Evolutionary conservation across 2,888 invertebrate genomes (phyloP).

Genomic region (Ennomos quercinarius): DNA sequence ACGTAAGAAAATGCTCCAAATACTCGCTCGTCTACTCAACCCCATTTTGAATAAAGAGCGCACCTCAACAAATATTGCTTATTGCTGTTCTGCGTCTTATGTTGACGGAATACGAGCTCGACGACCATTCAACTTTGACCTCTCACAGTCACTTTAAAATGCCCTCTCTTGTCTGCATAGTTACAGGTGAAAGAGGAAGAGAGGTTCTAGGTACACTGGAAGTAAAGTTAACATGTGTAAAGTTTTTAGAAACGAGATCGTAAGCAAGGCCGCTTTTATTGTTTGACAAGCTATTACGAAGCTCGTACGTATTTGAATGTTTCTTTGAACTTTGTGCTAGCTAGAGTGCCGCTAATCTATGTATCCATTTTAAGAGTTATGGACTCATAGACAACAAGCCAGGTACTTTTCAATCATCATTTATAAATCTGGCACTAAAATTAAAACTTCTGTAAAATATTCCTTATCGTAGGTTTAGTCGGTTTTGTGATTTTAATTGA

Average conservation of each 20-base stretch:
- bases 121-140: slow-evolving; percentile 52
- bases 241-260: slow-evolving; percentile 71
- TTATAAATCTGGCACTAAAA: too few species aligned
- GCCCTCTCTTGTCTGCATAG: slow-evolving; percentile 26
- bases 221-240: slow-evolving; percentile 62
- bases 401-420: too few species aligned
- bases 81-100: slow-evolving; percentile 63
- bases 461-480: too few species aligned
- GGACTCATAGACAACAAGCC: too few species aligned
- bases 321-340: slow-evolving; percentile 48
- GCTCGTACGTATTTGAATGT: slow-evolving; percentile 47
- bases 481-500: too few species aligned
- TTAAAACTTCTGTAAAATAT: too few species aligned
- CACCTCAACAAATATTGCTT: slow-evolving; percentile 69
- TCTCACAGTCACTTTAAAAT: slow-evolving; percentile 42
- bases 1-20: slow-evolving; percentile 10
- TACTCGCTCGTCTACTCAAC: slow-evolving; percentile 50
- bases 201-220: slow-evolving; percentile 48
- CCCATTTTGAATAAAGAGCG: slow-evolving; percentile 70
- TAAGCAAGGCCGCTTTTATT: slow-evolving; percentile 56
- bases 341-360: slow-evolving; percentile 31
- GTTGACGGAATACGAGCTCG: slow-evolving; percentile 64
- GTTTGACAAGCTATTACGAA: slow-evolving; percentile 69
- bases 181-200: slow-evolving; percentile 41
- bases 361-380: not conserved